Percentiles rank a stretch among this genome's conserved stretches.
These are phyloP conservation scores for Chiridota heheva DNA, from an alignment of 35 echinoderm and acorn worm species.

Conservation along the genomic window DNA sequence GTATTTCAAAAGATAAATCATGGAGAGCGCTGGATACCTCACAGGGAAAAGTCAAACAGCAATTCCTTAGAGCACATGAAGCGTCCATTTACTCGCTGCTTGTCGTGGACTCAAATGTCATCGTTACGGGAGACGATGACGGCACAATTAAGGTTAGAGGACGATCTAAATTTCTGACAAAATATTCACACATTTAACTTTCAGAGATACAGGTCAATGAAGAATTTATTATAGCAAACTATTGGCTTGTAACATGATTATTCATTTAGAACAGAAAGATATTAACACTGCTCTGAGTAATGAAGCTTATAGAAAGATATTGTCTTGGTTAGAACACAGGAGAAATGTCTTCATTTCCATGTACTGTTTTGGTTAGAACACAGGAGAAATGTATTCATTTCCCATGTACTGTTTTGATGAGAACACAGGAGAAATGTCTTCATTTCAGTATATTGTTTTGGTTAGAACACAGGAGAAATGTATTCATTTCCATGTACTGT, in stretches of 20 bases:
- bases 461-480: no score
- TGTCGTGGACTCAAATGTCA: conserved; percentile 64
- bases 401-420: no score
- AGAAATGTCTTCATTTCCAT: no score
- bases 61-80: conserved; percentile 72
- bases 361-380: no score
- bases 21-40: conserved; percentile 64
- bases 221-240: not conserved
- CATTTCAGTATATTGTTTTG: no score
- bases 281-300: no score
- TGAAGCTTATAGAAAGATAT: no score
- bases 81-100: conserved; percentile 63
- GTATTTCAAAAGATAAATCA: conserved; percentile 93
- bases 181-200: not conserved
- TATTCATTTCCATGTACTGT: no score
- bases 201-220: not conserved
- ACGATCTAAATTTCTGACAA: not conserved
- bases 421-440: no score
- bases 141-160: conserved; percentile 77
- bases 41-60: conserved; percentile 39
- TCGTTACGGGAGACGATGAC: conserved; percentile 94
- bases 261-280: not conserved
- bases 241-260: not conserved
- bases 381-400: no score
- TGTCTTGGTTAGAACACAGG: no score